phyloP scores from a whole-genome alignment of 1,140 invertebrate genomes.

The Sarcophaga peregrina region DNA sequence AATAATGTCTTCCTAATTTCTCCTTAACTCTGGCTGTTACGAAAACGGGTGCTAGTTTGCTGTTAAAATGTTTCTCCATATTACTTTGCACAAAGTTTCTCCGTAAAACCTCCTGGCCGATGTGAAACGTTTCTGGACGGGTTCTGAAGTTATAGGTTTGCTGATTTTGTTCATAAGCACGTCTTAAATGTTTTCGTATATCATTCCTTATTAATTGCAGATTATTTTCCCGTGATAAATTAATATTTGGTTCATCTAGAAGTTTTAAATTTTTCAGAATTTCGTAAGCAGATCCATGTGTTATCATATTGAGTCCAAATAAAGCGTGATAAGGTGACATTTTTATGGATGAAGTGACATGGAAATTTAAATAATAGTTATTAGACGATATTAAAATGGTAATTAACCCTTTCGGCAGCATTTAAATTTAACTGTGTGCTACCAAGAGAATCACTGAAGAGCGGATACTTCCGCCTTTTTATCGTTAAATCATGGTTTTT shows the following conservation, averaged over 20 bases:
- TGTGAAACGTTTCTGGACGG: not conserved
- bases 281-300: not conserved
- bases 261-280: not conserved
- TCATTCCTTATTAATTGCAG: not conserved
- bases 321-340: no score
- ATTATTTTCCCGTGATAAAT: not conserved
- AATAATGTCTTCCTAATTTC: conserved; percentile 30
- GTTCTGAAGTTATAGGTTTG: not conserved
- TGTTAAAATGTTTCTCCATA: not conserved
- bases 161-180: not conserved
- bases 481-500: no score
- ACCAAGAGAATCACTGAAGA: no score
- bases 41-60: not conserved
- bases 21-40: not conserved
- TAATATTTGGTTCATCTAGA: not conserved
- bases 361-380: no score
- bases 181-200: not conserved
- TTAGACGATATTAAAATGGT: no score
- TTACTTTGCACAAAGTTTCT: conserved; percentile 40
- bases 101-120: conserved; percentile 30
- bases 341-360: no score
- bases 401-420: no score
- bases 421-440: no score
- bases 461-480: no score
- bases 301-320: no score